Base-by-base conservation (phyloP, 2,113 vertebrate species). In the Centropus unirufus region DNA sequence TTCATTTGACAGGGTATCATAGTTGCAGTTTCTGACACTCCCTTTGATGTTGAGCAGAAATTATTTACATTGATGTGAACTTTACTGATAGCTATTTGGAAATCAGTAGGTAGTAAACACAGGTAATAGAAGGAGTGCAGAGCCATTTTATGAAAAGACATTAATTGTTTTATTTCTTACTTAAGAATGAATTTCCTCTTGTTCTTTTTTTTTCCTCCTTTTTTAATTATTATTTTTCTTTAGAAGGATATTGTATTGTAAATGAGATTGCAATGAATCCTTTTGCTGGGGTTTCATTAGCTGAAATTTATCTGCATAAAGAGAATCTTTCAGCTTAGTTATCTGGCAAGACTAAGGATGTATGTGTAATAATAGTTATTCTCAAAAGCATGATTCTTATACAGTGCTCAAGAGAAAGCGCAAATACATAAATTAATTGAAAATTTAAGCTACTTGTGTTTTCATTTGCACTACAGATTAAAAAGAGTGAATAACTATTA, bases 401-500 rank as follows among this genome's bases (percentile, higher is more conserved):
- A 58, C 63, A 72, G 9, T 36, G 62, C 68, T 94, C 49, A 86
- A 83, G 59, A 55, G 30, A 26, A 90, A 95, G 68, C 42, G 87
- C 39, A 89, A 87, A 83, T 52, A 92, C 82, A 83, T 23, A 89
- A 80, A 89, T 89, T 55, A 68, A 90, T 76, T 93, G 46, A 13
- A 10, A 63, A 73, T 54, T 80, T 77, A 73, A 81, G 36, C 12
- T 73, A 47, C n/a, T 70, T 47, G 59, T 58, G 11, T 55, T 83
- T 34, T 77, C 34, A 29, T 77, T 81, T 90, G 29, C 55, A 26
- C 12, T 34, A 39, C 36, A 84, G 49, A 64, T 61, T 57, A 39
- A 59, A 67, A 77, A 58, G 51, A 44, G 8, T 51, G 30, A 70
- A 70, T 42, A 51, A 58, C 21, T 49, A 22, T 15, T 19, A 67